These are phyloP conservation scores for Machimus rusticus DNA, from an alignment of 2,888 invertebrate species.

Conservation along the genomic window DNA sequence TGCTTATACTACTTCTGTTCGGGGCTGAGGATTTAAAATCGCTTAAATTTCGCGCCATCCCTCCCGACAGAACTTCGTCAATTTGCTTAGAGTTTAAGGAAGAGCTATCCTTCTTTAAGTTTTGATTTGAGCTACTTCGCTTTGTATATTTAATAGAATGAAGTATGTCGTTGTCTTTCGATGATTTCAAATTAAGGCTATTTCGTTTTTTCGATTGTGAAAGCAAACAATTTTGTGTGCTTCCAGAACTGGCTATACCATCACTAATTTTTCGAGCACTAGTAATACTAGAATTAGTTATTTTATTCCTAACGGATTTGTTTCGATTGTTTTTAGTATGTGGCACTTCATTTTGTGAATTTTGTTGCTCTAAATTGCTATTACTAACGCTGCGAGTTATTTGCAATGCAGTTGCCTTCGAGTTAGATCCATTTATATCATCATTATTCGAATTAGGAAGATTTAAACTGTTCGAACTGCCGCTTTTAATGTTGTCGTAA, in stretches of 20 bases:
- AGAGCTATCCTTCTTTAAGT: constrained; percentile 57
- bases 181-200: constrained; percentile 59
- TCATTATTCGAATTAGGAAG: not conserved
- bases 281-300: not conserved
- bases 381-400: constrained; percentile 58
- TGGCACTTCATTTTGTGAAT: constrained; percentile 23
- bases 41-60: constrained; percentile 40
- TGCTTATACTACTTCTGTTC: constrained; percentile 54
- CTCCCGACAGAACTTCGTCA: constrained; percentile 47
- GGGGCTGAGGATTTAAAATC: constrained; percentile 15
- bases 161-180: constrained; percentile 26
- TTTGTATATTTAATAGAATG: constrained; percentile 51
- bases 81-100: not conserved
- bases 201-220: constrained; percentile 62
- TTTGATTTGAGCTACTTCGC: constrained; percentile 58
- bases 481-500: constrained; percentile 51
- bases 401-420: constrained; percentile 49
- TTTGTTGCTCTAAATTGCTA: constrained; percentile 52
- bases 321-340: constrained; percentile 52
- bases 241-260: constrained; percentile 59
- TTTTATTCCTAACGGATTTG: constrained; percentile 54
- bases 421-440: constrained; percentile 27
- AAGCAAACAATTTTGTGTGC: constrained; percentile 62
- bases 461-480: constrained; percentile 47
- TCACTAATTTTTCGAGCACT: constrained; percentile 55